Evolutionary conservation across 2,797 vertebrate genomes (phyloP).

Genomic region (Scomberomorus guttatus): DNA sequence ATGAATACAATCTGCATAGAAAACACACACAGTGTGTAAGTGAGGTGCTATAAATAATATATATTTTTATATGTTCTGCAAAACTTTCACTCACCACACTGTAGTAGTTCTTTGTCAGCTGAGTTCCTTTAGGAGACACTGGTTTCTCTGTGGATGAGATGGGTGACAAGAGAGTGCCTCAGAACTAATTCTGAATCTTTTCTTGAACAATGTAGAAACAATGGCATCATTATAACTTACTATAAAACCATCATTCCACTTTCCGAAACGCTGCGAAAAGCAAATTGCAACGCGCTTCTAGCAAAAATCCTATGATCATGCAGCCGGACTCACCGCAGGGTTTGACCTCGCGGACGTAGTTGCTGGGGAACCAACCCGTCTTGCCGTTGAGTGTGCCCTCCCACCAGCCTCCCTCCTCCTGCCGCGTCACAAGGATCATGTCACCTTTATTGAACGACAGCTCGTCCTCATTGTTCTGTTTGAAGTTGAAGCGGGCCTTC

Average conservation of each 20-base stretch:
- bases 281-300: background rate
- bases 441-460: slow-evolving; percentile 97
- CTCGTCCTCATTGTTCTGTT: slow-evolving; percentile 98
- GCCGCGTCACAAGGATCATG: slow-evolving; percentile 93
- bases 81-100: slow-evolving; percentile 89
- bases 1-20: background rate
- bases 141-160: slow-evolving; percentile 89
- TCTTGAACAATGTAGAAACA: too few species aligned
- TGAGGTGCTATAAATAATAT: background rate
- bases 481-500: slow-evolving; percentile 98
- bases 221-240: background rate
- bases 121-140: slow-evolving; percentile 92
- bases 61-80: background rate
- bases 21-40: background rate
- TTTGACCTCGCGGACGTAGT: slow-evolving; percentile 98
- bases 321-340: slow-evolving; percentile 89
- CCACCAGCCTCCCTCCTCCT: slow-evolving; percentile 99
- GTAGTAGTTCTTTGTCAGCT: slow-evolving; percentile 98
- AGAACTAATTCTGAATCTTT: background rate
- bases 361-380: slow-evolving; percentile 99
- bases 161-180: background rate
- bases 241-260: background rate
- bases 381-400: slow-evolving; percentile 93
- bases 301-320: background rate
- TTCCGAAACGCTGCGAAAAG: background rate